Percentiles rank a stretch among this genome's conserved stretches.
phyloP scores from a whole-genome alignment of 2,797 vertebrate genomes.

The Agapornis canus region DNA sequence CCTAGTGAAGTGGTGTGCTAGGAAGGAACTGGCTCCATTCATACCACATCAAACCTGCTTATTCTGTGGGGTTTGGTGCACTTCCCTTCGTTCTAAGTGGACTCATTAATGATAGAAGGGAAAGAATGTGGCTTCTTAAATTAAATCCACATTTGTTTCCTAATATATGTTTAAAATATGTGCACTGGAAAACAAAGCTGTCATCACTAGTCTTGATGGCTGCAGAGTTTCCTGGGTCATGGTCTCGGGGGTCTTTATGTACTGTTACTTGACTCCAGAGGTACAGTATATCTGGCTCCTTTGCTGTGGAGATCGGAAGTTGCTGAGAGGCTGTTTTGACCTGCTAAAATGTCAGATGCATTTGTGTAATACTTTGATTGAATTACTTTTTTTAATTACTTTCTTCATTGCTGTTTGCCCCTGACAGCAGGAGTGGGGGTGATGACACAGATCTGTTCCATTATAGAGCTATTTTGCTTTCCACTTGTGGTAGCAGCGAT shows the following conservation, averaged over 20 bases:
- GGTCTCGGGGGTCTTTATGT: background rate
- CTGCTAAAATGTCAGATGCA: background rate
- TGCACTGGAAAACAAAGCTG: background rate
- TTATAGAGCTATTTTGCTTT: background rate
- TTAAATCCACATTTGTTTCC: conserved; percentile 3
- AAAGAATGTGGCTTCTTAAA: background rate
- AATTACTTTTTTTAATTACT: background rate
- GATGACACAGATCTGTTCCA: accelerated
- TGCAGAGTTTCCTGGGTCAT: background rate
- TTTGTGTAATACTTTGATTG: background rate
- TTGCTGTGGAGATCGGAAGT: background rate
- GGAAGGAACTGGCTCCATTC: background rate
- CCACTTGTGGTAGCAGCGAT: background rate
- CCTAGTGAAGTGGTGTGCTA: background rate
- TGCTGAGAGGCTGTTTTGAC: background rate
- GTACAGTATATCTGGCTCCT: accelerated
- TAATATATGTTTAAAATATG: background rate
- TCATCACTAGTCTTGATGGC: background rate
- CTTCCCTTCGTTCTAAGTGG: background rate
- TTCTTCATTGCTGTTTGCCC: background rate
- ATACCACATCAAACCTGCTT: accelerated
- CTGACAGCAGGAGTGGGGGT: background rate
- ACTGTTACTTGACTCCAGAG: background rate
- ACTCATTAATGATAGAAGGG: background rate
- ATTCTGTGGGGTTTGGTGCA: background rate